Evolutionary conservation across 2,113 vertebrate species (phyloP).

Genomic region (Gasterosteus nipponicus): DNA sequence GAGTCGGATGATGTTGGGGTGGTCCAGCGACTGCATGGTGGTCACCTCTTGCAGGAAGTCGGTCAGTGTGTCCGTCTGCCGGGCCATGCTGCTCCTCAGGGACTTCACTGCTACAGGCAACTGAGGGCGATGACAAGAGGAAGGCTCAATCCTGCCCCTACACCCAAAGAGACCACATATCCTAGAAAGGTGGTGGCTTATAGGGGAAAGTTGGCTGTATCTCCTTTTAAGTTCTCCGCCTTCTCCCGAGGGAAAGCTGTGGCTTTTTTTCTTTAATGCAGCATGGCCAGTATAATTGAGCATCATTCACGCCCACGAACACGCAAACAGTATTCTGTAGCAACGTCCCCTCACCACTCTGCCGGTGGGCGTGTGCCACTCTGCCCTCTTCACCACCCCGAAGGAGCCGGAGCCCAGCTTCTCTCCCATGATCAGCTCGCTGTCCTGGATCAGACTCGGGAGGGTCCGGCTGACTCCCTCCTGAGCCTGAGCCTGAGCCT

Average conservation of each 20-base stretch:
- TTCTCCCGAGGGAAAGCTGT: not conserved
- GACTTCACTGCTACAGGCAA: slow-evolving; percentile 88
- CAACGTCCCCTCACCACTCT: slow-evolving; percentile 74
- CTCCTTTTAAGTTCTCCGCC: not conserved
- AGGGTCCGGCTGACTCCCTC: slow-evolving; percentile 76
- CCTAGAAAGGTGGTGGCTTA: not conserved
- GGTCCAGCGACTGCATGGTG: slow-evolving; percentile 88
- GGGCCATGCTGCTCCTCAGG: slow-evolving; percentile 76
- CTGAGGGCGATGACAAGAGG: slow-evolving; percentile 60
- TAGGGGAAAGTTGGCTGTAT: not conserved
- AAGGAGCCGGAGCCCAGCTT: slow-evolving; percentile 89
- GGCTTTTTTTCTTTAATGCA: not conserved
- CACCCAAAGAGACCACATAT: not conserved
- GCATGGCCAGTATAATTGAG: not conserved
- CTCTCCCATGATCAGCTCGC: slow-evolving; percentile 83
- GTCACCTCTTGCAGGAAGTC: slow-evolving; percentile 91
- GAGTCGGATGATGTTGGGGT: slow-evolving; percentile 87
- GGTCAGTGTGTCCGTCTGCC: slow-evolving; percentile 77
- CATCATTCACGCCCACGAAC: not conserved
- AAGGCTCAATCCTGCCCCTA: not conserved
- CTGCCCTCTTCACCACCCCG: slow-evolving; percentile 86
- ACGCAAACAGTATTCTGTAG: not conserved
- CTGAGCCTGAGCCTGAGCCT: slow-evolving; percentile 49
- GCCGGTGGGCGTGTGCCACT: slow-evolving; percentile 85
- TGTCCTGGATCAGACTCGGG: slow-evolving; percentile 87